Base-by-base conservation (phyloP, 2,113 vertebrate species). In the Cnemophilus loriae region DNA sequence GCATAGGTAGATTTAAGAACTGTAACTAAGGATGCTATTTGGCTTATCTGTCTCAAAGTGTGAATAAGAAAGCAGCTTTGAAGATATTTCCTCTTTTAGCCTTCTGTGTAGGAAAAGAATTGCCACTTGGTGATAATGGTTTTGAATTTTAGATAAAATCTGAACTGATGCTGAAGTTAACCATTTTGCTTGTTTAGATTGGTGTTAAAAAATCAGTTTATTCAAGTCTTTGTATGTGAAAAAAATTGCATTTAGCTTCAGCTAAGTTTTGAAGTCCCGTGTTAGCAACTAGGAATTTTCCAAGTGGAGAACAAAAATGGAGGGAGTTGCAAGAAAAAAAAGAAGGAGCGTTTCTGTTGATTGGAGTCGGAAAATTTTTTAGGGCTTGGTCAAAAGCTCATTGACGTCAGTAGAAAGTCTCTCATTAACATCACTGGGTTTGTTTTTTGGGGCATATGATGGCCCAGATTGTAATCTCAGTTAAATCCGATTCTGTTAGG, bases 391-490 rank as follows among this genome's bases (percentile, higher is more conserved):
- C 95, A 91, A 95, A 96, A 97, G 90, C 93, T 93, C 39, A 92
- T 86, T 96, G 93, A 97, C 93, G 93, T 97, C 95, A 96, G 75
- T 88, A 90, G 93, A 96, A 96, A 93, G 95, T 93, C 95, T 94
- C 85, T 96, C 95, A 95, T 96, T 97, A 95, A 89, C 94, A 91
- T 94, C 84, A 44, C 85, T 94, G 75, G 93, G 93, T 90, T 93
- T 86, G 92, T 93, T 92, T 96, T 96, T 96, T 96, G 95, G 95
- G 95, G 92, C 93, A 94, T 94, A 96, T 92, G 95, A 97, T 96
- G 95, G 95, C 90, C 92, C 95, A 96, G 93, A 95, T 94, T 93
- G 95, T 97, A 96, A 97, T 97, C 95, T 96, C 95, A 75, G 84
- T 85, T 95, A 97, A 97, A 96, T 96, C 95, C 91, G 93, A 97